These are phyloP conservation scores for Staurois parvus DNA, from an alignment of 2,797 vertebrate genomes.

Conservation along the genomic window DNA sequence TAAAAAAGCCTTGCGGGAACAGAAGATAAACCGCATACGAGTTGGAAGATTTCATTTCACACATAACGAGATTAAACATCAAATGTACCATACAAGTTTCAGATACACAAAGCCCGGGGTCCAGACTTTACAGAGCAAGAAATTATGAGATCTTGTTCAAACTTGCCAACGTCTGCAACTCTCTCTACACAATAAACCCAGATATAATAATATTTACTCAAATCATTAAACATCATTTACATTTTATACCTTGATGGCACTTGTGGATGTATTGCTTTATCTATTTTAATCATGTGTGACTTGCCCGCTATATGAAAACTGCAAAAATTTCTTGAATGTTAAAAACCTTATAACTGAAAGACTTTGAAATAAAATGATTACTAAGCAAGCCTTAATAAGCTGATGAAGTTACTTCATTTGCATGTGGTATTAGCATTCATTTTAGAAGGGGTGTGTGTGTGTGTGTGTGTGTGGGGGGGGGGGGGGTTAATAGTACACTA, in stretches of 20 bases:
- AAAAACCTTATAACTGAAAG: neutral
- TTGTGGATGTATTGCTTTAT: neutral
- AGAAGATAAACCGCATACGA: conserved; percentile 20
- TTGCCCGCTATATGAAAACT: neutral
- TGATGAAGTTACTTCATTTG: neutral
- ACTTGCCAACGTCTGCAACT: conserved; percentile 26
- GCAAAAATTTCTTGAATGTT: neutral
- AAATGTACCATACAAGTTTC: conserved; percentile 53
- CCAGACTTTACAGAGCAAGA: conserved; percentile 53
- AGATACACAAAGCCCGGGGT: conserved; percentile 41
- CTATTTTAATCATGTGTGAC: neutral
- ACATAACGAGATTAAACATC: conserved; percentile 61
- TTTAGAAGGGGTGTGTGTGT: too few species aligned
- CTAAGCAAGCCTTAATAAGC: neutral
- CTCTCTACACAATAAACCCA: conserved; percentile 14
- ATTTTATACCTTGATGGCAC: conserved; percentile 8
- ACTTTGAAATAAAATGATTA: neutral
- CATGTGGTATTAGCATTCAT: neutral
- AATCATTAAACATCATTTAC: conserved; percentile 36
- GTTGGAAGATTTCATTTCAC: conserved; percentile 58
- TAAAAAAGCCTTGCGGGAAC: conserved; percentile 40
- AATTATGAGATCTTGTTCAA: conserved; percentile 50
- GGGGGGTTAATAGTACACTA: neutral
- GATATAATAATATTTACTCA: conserved; percentile 34
- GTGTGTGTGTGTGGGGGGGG: too few species aligned